Percentiles rank a stretch among this genome's conserved stretches.
These are phyloP conservation scores for Thamnaconus septentrionalis DNA, from an alignment of 2,113 vertebrate species.

Conservation along the genomic window DNA sequence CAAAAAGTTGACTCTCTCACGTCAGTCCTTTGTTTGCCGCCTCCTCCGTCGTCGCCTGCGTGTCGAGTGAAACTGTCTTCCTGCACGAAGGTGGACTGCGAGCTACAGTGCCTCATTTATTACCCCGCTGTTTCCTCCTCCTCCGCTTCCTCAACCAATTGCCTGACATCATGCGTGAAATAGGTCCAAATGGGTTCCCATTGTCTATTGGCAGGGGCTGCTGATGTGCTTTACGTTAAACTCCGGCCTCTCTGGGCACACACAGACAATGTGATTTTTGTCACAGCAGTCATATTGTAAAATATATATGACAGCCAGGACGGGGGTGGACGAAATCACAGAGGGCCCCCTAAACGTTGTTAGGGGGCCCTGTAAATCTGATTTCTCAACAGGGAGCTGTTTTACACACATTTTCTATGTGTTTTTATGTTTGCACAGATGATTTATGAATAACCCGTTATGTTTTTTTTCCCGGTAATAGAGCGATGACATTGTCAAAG, in stretches of 20 bases:
- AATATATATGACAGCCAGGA: constrained; percentile 27
- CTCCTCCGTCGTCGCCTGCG: constrained; percentile 34
- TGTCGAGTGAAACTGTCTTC: constrained; percentile 43
- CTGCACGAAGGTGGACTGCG: constrained; percentile 12
- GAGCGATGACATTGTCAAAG: too few relatives aligned
- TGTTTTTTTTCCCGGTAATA: too few relatives aligned
- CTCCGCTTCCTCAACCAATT: constrained; percentile 40
- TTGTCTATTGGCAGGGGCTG: constrained; percentile 46
- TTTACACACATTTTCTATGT: too few relatives aligned
- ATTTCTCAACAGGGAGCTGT: too few relatives aligned
- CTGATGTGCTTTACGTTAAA: constrained; percentile 53
- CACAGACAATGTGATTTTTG: constrained; percentile 28
- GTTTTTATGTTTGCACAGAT: too few relatives aligned
- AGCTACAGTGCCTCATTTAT: constrained; percentile 41
- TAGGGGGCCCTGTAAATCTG: neutral
- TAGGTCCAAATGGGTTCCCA: constrained; percentile 63
- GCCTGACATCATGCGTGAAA: constrained; percentile 61
- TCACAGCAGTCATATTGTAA: constrained; percentile 27
- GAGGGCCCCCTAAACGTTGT: too few relatives aligned
- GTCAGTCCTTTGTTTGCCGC: constrained; percentile 7
- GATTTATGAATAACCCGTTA: too few relatives aligned
- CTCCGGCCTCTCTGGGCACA: constrained; percentile 14
- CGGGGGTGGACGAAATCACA: constrained; percentile 6
- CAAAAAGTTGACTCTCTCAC: constrained; percentile 20
- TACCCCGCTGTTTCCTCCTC: constrained; percentile 33